Evolutionary conservation across 2,113 vertebrate genomes (phyloP).

Genomic region (Sigmodon hispidus): DNA sequence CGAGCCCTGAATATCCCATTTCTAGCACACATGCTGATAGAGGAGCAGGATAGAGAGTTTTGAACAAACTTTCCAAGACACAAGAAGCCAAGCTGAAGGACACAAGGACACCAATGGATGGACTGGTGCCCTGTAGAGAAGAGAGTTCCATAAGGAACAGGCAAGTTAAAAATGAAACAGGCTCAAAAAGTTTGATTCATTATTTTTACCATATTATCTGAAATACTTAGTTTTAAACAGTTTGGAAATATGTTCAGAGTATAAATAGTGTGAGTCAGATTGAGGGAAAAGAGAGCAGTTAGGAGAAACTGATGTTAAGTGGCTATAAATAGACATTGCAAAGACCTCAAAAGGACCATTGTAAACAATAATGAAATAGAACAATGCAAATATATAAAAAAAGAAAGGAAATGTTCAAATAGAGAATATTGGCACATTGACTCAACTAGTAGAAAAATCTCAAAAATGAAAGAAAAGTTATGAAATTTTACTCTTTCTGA

Average conservation of each 20-base stretch:
- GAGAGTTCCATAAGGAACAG: not conserved
- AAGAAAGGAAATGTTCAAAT: not conserved
- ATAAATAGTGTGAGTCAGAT: not conserved
- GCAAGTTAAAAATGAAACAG: not conserved
- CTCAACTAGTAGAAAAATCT: not conserved
- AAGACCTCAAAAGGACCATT: not conserved
- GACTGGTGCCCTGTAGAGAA: not conserved
- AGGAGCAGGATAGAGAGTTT: not conserved
- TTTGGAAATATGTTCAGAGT: not conserved
- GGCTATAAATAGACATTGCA: not conserved
- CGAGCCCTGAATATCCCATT: not conserved
- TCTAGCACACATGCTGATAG: not conserved
- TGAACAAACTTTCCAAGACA: not conserved
- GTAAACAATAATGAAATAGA: not conserved
- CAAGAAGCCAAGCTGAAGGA: conserved; percentile 1
- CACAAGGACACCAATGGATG: not conserved
- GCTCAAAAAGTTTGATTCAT: not conserved
- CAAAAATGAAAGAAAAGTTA: not conserved
- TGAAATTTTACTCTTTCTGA: not conserved
- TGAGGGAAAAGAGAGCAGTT: not conserved
- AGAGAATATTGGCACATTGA: not conserved
- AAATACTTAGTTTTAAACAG: not conserved
- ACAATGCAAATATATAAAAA: not conserved
- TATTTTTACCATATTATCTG: not conserved
- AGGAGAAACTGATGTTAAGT: not conserved